A percentile compares a stretch with the other conserved stretches of the same genome.
These are phyloP conservation scores for Ceratothoa steindachneri DNA, from an alignment of 2,888 invertebrate species.

Conservation along the genomic window DNA sequence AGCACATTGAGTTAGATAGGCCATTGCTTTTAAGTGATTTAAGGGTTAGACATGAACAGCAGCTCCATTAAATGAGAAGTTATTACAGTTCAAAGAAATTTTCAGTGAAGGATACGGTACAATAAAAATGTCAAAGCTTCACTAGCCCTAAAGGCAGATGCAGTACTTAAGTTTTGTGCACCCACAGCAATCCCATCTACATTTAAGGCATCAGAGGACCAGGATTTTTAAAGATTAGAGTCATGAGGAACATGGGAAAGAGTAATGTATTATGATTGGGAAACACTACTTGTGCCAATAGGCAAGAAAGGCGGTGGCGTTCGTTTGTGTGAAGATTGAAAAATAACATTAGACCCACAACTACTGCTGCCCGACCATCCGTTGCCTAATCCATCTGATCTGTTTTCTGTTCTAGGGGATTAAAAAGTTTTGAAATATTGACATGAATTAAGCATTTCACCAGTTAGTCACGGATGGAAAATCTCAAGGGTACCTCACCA, in stretches of 20 bases:
- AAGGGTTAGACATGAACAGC: no score
- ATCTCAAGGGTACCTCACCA: no score
- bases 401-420: conserved; percentile 47
- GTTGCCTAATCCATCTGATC: conserved; percentile 48
- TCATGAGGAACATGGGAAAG: conserved; percentile 28
- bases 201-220: conserved; percentile 3
- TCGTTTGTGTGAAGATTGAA: conserved; percentile 48
- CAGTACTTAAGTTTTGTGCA: not conserved
- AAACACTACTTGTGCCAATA: conserved; percentile 45
- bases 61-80: no score
- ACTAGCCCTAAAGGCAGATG: not conserved
- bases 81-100: no score
- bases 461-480: conserved; percentile 48
- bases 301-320: conserved; percentile 43
- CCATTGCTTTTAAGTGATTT: no score
- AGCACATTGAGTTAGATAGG: no score
- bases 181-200: not conserved
- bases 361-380: conserved; percentile 49
- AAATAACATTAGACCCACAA: conserved; percentile 49
- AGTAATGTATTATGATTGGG: conserved; percentile 48
- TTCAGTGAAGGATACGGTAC: no score
- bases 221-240: conserved; percentile 31
- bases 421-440: conserved; percentile 48
- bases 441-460: conserved; percentile 47
- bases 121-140: no score